Evolutionary conservation across 2,888 invertebrate species (phyloP).

Genomic region (Drosophila colorata): DNA sequence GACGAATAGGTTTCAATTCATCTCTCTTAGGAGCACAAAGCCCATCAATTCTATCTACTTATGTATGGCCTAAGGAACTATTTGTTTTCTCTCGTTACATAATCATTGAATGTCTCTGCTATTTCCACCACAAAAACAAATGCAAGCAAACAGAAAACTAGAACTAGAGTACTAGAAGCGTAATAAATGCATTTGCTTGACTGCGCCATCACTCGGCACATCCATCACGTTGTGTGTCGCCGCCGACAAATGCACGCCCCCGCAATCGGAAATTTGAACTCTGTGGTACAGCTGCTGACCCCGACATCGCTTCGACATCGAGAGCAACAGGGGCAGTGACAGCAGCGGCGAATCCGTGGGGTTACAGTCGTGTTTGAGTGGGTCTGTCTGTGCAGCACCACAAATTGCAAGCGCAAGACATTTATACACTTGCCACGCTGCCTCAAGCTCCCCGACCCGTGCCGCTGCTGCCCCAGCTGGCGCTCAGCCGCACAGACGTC

Average conservation of each 20-base stretch:
- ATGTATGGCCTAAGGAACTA: background rate
- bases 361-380: constrained; percentile 6
- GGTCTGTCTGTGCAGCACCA: constrained; percentile 45
- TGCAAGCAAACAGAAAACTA: too few relatives aligned
- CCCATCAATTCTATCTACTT: background rate
- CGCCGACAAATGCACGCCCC: constrained; percentile 52
- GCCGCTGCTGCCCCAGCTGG: constrained; percentile 49
- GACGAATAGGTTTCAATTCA: too few relatives aligned
- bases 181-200: constrained; percentile 25
- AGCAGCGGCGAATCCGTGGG: constrained; percentile 3
- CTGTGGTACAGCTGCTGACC: constrained; percentile 57
- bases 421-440: constrained; percentile 61
- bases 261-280: constrained; percentile 66
- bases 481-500: constrained; percentile 77
- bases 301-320: constrained; percentile 18
- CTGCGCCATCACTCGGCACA: constrained; percentile 30
- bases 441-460: constrained; percentile 3
- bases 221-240: constrained; percentile 33
- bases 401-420: constrained; percentile 78
- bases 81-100: background rate
- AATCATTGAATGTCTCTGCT: background rate
- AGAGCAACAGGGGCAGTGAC: background rate
- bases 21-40: too few relatives aligned
- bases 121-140: background rate
- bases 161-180: background rate